Evolutionary conservation across 2,113 vertebrate species (phyloP).

Genomic region (Microtus ochrogaster): DNA sequence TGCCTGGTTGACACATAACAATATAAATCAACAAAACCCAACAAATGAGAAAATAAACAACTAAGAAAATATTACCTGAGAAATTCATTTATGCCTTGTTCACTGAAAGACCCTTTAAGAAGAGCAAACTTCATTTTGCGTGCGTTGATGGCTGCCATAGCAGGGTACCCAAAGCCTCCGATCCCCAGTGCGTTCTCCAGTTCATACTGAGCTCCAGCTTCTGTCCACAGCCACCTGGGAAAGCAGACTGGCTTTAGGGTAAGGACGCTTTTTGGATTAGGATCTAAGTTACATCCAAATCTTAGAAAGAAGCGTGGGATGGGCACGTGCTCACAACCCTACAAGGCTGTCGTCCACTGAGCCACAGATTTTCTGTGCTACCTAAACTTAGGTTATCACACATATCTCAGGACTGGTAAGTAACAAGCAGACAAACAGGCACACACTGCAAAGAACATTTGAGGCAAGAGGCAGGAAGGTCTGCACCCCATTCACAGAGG

Average conservation of each 20-base stretch:
- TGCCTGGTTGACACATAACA: not conserved
- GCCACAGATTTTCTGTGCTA: not conserved
- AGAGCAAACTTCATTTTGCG: slow-evolving; percentile 98
- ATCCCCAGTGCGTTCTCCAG: slow-evolving; percentile 95
- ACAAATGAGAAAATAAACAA: not conserved
- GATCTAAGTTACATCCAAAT: not conserved
- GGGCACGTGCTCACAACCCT: not conserved
- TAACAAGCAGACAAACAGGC: fast-evolving
- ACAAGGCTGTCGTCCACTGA: not conserved
- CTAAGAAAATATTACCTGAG: slow-evolving; percentile 84
- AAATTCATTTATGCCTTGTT: slow-evolving; percentile 92
- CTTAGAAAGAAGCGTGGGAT: not conserved
- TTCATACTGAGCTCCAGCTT: slow-evolving; percentile 94
- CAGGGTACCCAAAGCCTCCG: slow-evolving; percentile 97
- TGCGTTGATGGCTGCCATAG: slow-evolving; percentile 96
- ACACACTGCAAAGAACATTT: not conserved
- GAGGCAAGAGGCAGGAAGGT: not conserved
- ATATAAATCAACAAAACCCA: not conserved
- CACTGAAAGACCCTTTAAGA: slow-evolving; percentile 96
- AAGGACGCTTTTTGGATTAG: not conserved
- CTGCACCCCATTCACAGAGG: fast-evolving
- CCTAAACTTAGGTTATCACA: not conserved
- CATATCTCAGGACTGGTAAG: not conserved
- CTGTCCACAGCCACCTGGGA: slow-evolving; percentile 93
- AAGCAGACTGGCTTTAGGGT: not conserved